A percentile compares a stretch with the other conserved stretches of the same genome.
phyloP scores from a whole-genome alignment of 1,140 invertebrate genomes.

The Papilio helenus region DNA sequence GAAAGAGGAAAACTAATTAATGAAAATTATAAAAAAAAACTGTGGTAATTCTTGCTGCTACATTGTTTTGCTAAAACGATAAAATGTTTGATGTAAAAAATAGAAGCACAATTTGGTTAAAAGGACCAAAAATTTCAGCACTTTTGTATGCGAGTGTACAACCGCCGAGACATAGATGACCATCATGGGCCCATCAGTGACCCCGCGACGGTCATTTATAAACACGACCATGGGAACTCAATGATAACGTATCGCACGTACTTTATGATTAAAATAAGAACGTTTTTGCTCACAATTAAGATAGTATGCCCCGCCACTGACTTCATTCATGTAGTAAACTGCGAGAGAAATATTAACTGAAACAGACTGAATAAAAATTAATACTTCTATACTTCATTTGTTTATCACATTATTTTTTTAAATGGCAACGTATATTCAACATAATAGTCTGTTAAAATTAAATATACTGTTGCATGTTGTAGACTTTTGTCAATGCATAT shows the following conservation, averaged over 20 bases:
- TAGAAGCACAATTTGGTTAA: not conserved
- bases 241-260: constrained; percentile 76
- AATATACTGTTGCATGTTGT: too few species aligned
- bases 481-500: too few species aligned
- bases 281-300: constrained; percentile 70
- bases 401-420: too few species aligned
- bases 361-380: not conserved
- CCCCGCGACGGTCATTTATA: constrained; percentile 73
- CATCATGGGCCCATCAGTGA: constrained; percentile 67
- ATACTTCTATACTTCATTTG: not conserved
- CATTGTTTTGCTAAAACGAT: not conserved
- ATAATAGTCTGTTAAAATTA: too few species aligned
- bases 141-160: constrained; percentile 15
- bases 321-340: constrained; percentile 26
- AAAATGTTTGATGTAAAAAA: not conserved
- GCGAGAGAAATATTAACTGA: not conserved
- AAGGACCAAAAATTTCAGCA: not conserved
- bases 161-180: constrained; percentile 60
- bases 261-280: constrained; percentile 66
- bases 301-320: constrained; percentile 36
- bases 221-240: constrained; percentile 73
- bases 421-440: too few species aligned
- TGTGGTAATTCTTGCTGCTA: not conserved
- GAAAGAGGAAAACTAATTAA: constrained; percentile 6
- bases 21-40: not conserved